Base-by-base conservation (phyloP, 2,888 invertebrate genomes). In the Dicyrtomina minuta region DNA sequence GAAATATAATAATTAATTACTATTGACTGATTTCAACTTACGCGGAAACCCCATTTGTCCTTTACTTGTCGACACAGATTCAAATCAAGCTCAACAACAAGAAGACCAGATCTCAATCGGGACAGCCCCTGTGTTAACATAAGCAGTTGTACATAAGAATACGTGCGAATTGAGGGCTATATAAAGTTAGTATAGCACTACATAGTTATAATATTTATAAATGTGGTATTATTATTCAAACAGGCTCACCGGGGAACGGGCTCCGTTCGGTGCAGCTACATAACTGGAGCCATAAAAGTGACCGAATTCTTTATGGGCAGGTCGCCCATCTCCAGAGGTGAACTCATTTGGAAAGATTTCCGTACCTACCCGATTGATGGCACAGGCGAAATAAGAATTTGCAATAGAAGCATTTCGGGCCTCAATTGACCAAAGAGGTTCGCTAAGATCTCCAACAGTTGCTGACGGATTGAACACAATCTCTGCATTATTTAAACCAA, bases 391-490 rank as follows among this genome's bases (percentile, higher is more conserved):
- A 81, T 95, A 98, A 77, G 88, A 89, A 81, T 98, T 99, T 0
- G 98, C 96, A 70, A 98, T 89, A 0, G 99, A 97, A 1, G 98
- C 98, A 83, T 90, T 92, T 73, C 98, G 85, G 0, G 98, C 96
- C 64, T 75, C 76, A 43, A 74, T 73, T 13, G 67, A 66, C 74
- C 76, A 76, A 1, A 77, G 56, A 5, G 75, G 74, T 68, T 80
- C 91, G 90, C 77, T 87, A 13, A 88, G 80, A 15, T 81, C 83
- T 27, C 85, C 86, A 15, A 88, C 85, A 41, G 99, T 98, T 1
- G 98, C 99, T 10, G 95, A 92, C 1, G 99, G 99, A 83, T 99
- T 99, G 82, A 99, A 99, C 0, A 99, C 97, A 51, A 99, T 93
- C 85, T 99, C 97, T 0, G 99, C 98, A 0, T 96, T 96, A 82